Conservation (phyloP, 2,888 invertebrate genomes). For the Chymomyza fuscimana region DNA sequence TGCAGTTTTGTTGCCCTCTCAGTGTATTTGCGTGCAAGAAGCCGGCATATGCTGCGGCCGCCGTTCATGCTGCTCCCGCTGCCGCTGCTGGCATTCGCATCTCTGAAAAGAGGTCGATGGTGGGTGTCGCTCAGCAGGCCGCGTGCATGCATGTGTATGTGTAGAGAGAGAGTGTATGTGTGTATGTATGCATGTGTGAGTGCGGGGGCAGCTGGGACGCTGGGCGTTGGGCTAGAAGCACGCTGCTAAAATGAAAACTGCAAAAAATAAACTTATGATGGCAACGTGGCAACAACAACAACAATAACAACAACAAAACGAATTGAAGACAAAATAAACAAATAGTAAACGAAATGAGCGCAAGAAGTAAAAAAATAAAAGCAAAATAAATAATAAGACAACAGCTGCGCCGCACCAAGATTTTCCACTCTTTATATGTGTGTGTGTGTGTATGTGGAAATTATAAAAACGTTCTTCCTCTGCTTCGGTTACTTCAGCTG, state of each 20-base stretch:
- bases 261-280: constrained; percentile 62
- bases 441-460: constrained; percentile 38
- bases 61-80: constrained; percentile 4
- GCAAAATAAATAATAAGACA: constrained; percentile 67
- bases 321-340: constrained; percentile 35
- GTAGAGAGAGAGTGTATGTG: neutral
- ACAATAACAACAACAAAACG: constrained; percentile 32
- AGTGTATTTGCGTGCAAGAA: constrained; percentile 56
- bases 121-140: constrained; percentile 57
- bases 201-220: neutral
- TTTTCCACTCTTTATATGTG: constrained; percentile 28
- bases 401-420: constrained; percentile 59
- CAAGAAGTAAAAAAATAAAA: constrained; percentile 28
- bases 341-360: constrained; percentile 38
- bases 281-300: constrained; percentile 19
- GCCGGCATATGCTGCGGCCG: constrained; percentile 72
- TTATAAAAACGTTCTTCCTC: constrained; percentile 55
- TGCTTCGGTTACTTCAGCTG: neutral
- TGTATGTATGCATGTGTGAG: neutral
- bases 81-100: constrained; percentile 40
- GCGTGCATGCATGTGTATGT: constrained; percentile 6
- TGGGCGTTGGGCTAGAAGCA: constrained; percentile 40
- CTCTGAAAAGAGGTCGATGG: constrained; percentile 73
- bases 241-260: constrained; percentile 56
- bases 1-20: constrained; percentile 62